Conservation (phyloP, 2,888 invertebrate genomes). For the Drosophila quinaria region DNA sequence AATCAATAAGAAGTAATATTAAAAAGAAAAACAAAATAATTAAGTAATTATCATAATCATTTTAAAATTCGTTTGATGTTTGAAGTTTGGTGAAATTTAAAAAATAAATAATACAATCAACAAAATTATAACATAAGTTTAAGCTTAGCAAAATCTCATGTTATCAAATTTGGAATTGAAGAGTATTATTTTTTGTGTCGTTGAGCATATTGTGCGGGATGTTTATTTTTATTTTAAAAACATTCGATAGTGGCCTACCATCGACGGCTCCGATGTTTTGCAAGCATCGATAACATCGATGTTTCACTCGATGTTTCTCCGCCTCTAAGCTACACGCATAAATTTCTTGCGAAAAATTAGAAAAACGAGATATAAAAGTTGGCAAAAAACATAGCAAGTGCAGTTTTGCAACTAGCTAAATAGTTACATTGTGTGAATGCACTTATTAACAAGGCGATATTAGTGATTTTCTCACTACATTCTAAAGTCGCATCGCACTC, state of each 20-base stretch:
- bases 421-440: conserved; percentile 21
- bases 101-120: too few relatives aligned
- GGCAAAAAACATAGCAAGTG: conserved; percentile 28
- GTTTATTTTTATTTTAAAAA: too few relatives aligned
- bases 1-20: too few relatives aligned
- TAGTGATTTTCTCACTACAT: conserved; percentile 28
- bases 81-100: too few relatives aligned
- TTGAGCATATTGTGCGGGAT: conserved; percentile 87
- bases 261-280: too few relatives aligned
- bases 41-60: too few relatives aligned
- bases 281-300: too few relatives aligned
- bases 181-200: conserved; percentile 89
- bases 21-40: too few relatives aligned
- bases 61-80: too few relatives aligned
- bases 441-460: conserved; percentile 10
- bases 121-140: conserved; percentile 82
- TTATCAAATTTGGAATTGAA: conserved; percentile 90
- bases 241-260: too few relatives aligned
- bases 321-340: conserved; percentile 61
- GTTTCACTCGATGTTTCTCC: too few relatives aligned
- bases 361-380: conserved; percentile 32
- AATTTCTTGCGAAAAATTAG: conserved; percentile 59
- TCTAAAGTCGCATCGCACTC: conserved; percentile 34
- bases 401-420: conserved; percentile 8
- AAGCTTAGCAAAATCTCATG: conserved; percentile 92